These are phyloP conservation scores for Diaprepes abbreviatus DNA, from an alignment of 2,888 invertebrate genomes.

Conservation along the genomic window DNA sequence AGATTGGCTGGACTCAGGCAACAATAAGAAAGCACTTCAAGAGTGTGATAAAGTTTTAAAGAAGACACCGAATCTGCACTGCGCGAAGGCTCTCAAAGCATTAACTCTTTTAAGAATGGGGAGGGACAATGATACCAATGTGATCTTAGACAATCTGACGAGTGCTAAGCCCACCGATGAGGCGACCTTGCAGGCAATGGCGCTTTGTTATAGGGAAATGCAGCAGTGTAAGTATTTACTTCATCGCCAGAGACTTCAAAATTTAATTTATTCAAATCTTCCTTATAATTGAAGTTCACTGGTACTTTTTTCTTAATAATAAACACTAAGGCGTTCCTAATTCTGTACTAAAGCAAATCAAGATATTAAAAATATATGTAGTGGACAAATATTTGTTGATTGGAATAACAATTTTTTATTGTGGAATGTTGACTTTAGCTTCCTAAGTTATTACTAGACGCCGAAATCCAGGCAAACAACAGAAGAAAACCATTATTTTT, in stretches of 20 bases:
- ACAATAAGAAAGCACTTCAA: conserved; percentile 96
- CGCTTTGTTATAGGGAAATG: conserved; percentile 93
- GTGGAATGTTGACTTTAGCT: no score
- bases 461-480: no score
- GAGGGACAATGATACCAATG: conserved; percentile 83
- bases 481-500: no score
- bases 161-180: conserved; percentile 90
- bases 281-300: no score
- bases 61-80: conserved; percentile 90
- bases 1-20: conserved; percentile 95
- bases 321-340: no score
- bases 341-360: no score
- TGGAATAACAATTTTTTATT: no score
- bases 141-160: conserved; percentile 82
- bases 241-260: background rate
- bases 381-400: no score
- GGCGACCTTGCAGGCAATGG: conserved; percentile 94
- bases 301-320: no score
- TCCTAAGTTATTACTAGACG: no score
- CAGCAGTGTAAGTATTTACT: conserved; percentile 83
- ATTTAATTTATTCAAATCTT: background rate
- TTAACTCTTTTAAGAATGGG: conserved; percentile 91
- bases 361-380: no score
- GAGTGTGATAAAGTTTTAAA: conserved; percentile 96
- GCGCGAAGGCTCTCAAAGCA: conserved; percentile 94